Evolutionary conservation across 2,888 invertebrate genomes (phyloP).

Genomic region (Meta bourneti): DNA sequence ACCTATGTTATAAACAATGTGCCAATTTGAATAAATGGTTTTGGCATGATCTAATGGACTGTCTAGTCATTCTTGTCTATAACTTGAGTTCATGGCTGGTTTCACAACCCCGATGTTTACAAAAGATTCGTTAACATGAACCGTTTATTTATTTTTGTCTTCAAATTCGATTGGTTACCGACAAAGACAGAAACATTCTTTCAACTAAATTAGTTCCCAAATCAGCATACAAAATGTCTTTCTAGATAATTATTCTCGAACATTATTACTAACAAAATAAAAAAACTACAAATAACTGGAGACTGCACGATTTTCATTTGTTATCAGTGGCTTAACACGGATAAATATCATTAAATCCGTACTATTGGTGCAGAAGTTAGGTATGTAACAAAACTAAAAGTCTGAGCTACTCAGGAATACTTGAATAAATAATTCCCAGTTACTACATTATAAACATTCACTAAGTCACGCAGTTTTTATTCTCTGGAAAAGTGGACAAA

Average conservation of each 20-base stretch:
- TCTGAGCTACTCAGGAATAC: constrained; percentile 10
- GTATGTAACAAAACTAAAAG: not conserved
- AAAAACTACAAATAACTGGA: not conserved
- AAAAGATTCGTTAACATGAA: not conserved
- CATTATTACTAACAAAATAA: not conserved
- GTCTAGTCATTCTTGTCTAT: too few relatives aligned
- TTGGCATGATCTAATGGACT: too few relatives aligned
- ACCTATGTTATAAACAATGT: too few relatives aligned
- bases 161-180: not conserved
- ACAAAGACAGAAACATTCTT: not conserved
- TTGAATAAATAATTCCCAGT: constrained; percentile 18
- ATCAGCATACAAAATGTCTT: not conserved
- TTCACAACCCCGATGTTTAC: not conserved
- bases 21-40: too few relatives aligned
- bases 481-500: constrained; percentile 4
- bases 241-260: not conserved
- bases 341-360: constrained; percentile 13
- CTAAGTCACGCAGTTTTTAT: constrained; percentile 41
- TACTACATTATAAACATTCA: constrained; percentile 5
- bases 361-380: constrained; percentile 5
- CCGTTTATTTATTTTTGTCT: not conserved
- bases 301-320: not conserved
- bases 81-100: too few relatives aligned
- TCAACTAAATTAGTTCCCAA: not conserved
- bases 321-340: not conserved